Percentiles rank a stretch among this genome's conserved stretches.
Conservation (phyloP, 2,113 vertebrate genomes). For the Alethe diademata region DNA sequence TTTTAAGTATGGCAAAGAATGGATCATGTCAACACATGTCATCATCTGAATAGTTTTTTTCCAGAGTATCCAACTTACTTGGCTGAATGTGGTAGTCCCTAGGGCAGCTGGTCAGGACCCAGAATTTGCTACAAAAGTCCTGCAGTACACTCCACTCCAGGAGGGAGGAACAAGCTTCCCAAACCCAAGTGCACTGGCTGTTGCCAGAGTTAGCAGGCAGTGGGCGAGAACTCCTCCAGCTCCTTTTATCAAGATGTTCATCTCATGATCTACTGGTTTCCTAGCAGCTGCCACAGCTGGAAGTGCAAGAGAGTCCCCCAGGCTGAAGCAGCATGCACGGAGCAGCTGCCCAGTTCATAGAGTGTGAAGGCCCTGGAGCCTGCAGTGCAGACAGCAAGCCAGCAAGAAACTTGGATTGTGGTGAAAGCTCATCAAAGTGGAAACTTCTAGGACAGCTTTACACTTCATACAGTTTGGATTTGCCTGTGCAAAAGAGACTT, state of each 20-base stretch:
- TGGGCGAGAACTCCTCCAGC: background rate
- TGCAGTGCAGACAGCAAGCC: background rate
- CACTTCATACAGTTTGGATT: background rate
- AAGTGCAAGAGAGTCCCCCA: background rate
- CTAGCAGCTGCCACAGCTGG: conserved; percentile 30
- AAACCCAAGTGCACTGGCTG: background rate
- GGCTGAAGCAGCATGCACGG: background rate
- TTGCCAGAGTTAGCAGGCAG: background rate
- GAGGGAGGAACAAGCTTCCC: background rate
- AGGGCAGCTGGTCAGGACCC: background rate
- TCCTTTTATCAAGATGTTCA: background rate
- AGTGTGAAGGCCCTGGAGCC: background rate
- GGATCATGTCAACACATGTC: background rate
- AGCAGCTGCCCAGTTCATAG: background rate
- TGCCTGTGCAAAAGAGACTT: background rate
- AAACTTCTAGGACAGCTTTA: background rate
- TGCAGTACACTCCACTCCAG: background rate
- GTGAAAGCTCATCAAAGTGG: background rate
- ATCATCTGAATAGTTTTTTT: background rate
- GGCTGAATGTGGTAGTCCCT: background rate
- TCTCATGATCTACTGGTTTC: background rate
- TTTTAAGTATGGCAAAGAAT: background rate
- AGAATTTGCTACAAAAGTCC: background rate
- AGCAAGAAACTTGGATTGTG: background rate
- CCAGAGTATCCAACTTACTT: background rate